phyloP scores from a whole-genome alignment of 2,888 invertebrate genomes.

The Sialis fuliginosa region DNA sequence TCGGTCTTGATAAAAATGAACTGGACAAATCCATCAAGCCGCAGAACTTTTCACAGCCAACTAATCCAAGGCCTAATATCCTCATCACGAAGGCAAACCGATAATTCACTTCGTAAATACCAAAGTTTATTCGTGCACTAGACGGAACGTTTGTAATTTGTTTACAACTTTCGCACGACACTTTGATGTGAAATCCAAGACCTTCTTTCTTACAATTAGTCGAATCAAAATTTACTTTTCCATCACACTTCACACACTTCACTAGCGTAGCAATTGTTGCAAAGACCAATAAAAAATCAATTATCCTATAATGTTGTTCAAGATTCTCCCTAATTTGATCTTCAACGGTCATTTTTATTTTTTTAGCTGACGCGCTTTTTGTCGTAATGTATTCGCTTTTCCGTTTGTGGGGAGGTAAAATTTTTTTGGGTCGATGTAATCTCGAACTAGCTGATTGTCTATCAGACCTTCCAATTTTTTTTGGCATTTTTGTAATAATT shows the following conservation, averaged over 20 bases:
- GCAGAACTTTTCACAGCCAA: conserved; percentile 10
- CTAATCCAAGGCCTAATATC: conserved; percentile 10
- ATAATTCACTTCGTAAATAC: conserved; percentile 9
- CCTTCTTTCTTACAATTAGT: conserved; percentile 10
- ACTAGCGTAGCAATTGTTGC: conserved; percentile 11
- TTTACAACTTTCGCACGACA: conserved; percentile 11
- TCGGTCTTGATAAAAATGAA: conserved; percentile 11
- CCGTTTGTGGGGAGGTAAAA: conserved; percentile 9
- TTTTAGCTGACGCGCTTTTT: conserved; percentile 11
- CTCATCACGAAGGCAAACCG: conserved; percentile 12
- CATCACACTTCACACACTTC: conserved; percentile 11
- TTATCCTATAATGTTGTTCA: conserved; percentile 11
- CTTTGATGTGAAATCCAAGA: conserved; percentile 10
- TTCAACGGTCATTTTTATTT: conserved; percentile 11
- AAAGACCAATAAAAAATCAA: conserved; percentile 12
- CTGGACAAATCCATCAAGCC: conserved; percentile 11
- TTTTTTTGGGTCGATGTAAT: conserved; percentile 11
- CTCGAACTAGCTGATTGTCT: conserved; percentile 10
- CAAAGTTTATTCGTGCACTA: conserved; percentile 10
- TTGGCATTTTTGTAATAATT: conserved; percentile 11
- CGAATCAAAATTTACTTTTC: conserved; percentile 9
- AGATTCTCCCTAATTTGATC: conserved; percentile 10
- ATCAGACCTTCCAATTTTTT: conserved; percentile 11
- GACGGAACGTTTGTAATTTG: conserved; percentile 9
- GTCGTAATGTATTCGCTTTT: conserved; percentile 9